Conservation (phyloP, 1,140 invertebrate species). For the Cherax quadricarinatus region DNA sequence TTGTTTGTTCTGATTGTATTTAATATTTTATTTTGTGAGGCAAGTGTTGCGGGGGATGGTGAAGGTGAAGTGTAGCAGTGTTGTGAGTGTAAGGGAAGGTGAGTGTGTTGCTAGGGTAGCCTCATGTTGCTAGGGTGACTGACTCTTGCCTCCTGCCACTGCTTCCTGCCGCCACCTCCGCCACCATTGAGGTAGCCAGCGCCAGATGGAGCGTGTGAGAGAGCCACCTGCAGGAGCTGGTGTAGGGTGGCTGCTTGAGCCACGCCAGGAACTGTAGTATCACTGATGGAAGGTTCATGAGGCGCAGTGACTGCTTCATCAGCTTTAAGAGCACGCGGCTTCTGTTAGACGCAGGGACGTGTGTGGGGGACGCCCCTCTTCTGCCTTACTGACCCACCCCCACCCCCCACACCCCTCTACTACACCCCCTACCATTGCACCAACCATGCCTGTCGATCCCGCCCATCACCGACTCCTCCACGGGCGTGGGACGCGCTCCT, state of each 20-base stretch:
- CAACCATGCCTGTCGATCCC: slow-evolving; percentile 56
- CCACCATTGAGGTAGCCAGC: not conserved
- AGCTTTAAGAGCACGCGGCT: slow-evolving; percentile 46
- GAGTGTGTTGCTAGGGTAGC: too few species aligned
- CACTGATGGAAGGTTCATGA: slow-evolving; percentile 11
- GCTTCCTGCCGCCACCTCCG: not conserved
- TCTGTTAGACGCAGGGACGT: not conserved
- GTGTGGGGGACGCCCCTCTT: not conserved
- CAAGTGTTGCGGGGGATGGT: not conserved
- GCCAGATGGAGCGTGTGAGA: not conserved
- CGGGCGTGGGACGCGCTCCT: slow-evolving; percentile 36
- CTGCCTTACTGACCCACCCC: not conserved
- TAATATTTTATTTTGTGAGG: too few species aligned
- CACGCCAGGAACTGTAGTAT: not conserved
- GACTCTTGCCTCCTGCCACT: not conserved
- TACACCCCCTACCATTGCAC: not conserved
- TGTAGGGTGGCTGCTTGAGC: not conserved
- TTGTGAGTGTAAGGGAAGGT: too few species aligned
- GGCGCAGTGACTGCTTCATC: slow-evolving; percentile 6
- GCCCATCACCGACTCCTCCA: slow-evolving; percentile 62
- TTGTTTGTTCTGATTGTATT: too few species aligned
- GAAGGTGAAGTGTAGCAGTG: not conserved
- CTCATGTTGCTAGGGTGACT: not conserved
- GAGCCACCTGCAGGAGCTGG: not conserved
- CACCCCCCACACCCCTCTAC: not conserved